Percentiles rank a stretch among this genome's conserved stretches.
phyloP scores from a whole-genome alignment of 2,888 invertebrate genomes.

The Rambutsinella grinnellia region DNA sequence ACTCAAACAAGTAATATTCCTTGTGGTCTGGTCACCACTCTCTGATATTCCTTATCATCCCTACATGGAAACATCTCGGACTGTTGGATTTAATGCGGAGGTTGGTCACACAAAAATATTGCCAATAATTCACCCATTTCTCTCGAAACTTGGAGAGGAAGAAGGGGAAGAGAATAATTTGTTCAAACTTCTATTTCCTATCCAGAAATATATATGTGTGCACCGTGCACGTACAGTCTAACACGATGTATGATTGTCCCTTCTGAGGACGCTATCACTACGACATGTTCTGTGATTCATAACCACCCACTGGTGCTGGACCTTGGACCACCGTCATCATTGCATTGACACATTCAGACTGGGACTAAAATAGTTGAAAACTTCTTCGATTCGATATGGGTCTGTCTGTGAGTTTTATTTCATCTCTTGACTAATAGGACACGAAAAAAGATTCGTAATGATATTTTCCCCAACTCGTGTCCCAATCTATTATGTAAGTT shows the following conservation, averaged over 20 bases:
- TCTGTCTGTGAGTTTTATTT: slow-evolving; percentile 15
- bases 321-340: slow-evolving; percentile 1
- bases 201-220: too few species aligned
- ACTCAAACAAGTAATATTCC: slow-evolving; percentile 13
- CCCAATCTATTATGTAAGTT: too few species aligned
- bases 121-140: slow-evolving; percentile 43
- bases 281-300: not conserved
- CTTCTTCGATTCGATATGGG: too few species aligned
- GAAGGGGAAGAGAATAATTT: slow-evolving; percentile 7
- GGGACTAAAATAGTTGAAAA: not conserved
- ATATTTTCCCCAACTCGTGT: not conserved
- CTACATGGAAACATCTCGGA: not conserved
- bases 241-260: not conserved
- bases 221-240: too few species aligned
- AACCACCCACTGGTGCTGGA: not conserved
- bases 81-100: slow-evolving; percentile 13
- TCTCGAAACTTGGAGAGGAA: not conserved
- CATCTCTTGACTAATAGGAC: slow-evolving; percentile 21
- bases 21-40: slow-evolving; percentile 20
- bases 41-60: not conserved
- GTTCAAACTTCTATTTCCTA: slow-evolving; percentile 3
- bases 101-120: slow-evolving; percentile 18
- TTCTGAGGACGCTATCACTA: not conserved
- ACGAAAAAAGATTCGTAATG: slow-evolving; percentile 4
- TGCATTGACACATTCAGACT: slow-evolving; percentile 12